Evolutionary conservation across 2,888 invertebrate genomes (phyloP), one percentile per base, ranked within the genome.

Genomic region (Cenopis cana): DNA sequence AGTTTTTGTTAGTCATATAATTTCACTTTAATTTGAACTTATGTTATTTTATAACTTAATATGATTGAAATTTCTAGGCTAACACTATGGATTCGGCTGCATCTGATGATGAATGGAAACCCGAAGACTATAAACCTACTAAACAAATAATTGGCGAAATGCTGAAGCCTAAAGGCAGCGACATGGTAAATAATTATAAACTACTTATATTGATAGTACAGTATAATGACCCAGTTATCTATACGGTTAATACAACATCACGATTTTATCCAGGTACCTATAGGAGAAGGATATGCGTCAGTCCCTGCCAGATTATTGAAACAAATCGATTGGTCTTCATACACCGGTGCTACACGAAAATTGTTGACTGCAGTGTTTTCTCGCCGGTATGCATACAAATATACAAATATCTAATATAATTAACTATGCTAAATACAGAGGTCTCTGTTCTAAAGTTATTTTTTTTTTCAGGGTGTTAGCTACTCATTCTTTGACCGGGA

Each of bases 401-500:
- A 41, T 41, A 29, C 5, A 14, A 12, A 14, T 14, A 41, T 14
- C 14, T 4, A 41, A 41, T 14, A 41, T 0, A 41, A 0, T 12
- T n/a, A n/a, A 41, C 12, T 41, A 41, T 41, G 14, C 14, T 41
- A 5, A 14, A 4, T 41, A 41, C 46, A n/a, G n/a, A n/a, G 46
- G 46, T 8, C 8, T 46, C 24, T 24, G 24, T 24, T 3, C 24
- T 24, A 24, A 46, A n/a, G n/a, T 46, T 46, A 18, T 18, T 24
- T 24, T 14, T 33, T 67, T 36, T 49, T 67, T 36, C 49, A 67
- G 67, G 18, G 49, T 36, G n/a, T 11, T 67, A 11, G 67, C 65
- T 9, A 56, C 65, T 9, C 55, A 56, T 33, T 89, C 90, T 0
- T 74, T 94, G 14, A 91, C 89, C 0, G 93, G 94, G 12, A 92